Base-by-base conservation (phyloP, 2,113 vertebrate genomes). In the Pedetes capensis region DNA sequence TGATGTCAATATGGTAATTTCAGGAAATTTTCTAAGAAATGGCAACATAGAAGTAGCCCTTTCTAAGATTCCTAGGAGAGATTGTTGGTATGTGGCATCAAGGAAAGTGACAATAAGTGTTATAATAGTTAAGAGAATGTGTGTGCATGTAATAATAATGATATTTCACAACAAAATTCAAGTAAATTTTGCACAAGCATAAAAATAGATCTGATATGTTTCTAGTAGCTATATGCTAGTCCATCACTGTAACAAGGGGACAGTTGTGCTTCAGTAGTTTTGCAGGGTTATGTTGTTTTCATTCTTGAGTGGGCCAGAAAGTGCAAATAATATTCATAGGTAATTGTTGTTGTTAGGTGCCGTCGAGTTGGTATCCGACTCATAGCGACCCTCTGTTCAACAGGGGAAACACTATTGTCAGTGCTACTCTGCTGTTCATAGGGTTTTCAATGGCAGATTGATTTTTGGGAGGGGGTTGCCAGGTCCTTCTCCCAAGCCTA, bases 181-280 rank as follows among this genome's bases (percentile, higher is more conserved):
- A 93, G 96, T 57, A 87, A 94, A 96, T 90, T 93, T 96, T 90
- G 96, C 95, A 87, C 10, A 91, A 69, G 90, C 95, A 6, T 96
- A n/a, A 97, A 97, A 97, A 95, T 76, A 86, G 94, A 96, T 96
- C 87, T 96, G 89, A 97, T 98, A 97, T 98, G n/a, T 97, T 98
- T 95, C 93, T 92, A 49, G 84, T 91, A 96, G 74, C 55, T 95
- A 68, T 14, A 59, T 29, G 91, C 74, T 47, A 95, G 91, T 98
- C 55, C 89, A 98, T 98, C 97, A 98, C 32, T 72, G 42, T 95
- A 98, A 97, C 96, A 97, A 95, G 90, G 92, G 97, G 96, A 97
- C 0, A 11, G 97, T 96, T 97, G 87, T 96, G 96, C 91, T 90
- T 96, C 95, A 95, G 97, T 97, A 97, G 97, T 97, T 94, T 97